Base-by-base conservation (phyloP, 2,888 invertebrate species). In the Leptogaster cylindrica region DNA sequence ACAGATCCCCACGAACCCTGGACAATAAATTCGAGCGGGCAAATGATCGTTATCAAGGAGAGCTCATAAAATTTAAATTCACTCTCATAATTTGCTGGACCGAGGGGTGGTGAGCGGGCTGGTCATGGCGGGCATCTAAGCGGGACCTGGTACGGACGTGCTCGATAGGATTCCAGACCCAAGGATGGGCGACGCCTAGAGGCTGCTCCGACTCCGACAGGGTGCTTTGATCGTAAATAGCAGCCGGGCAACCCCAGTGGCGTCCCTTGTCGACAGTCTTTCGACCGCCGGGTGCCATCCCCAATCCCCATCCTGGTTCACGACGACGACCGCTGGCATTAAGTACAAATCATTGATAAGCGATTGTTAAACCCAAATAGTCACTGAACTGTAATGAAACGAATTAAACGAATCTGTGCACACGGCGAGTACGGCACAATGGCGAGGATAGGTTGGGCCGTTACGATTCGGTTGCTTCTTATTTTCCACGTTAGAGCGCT, bases 361-460 rank as follows among this genome's bases (percentile, higher is more conserved):
- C 76, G 76, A 76, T 76, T 76, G 76, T 76, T 76, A 75, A 75
- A 76, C 76, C 76, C 76, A 77, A 76, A 77, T 76, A 77, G 74
- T 75, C 77, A 77, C 71, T 77, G 77, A 77, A 76, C 77, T 77
- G 77, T 76, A 74, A 76, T 75, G 76, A 75, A 77, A 77, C 74
- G 76, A 76, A 76, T 77, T 77, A 77, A 77, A 76, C 74, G 75
- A 73, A 72, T 72, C 73, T 71, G 67, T 75, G 73, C 72, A 73
- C 72, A 69, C 65, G 33, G 52, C 50, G 46, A 65, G 51, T 65
- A 25, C 27, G 39, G 48, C 36, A 61, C 28, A 51, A 44, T 64
- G 52, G 66, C 58, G 52, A 33, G 64, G 63, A 64, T 52, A 64
- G 67, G 64, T 64, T 41, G 67, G 67, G 67, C 64, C 41, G 61